Base-by-base conservation (phyloP, 1,140 invertebrate genomes). In the Helicoverpa armigera region DNA sequence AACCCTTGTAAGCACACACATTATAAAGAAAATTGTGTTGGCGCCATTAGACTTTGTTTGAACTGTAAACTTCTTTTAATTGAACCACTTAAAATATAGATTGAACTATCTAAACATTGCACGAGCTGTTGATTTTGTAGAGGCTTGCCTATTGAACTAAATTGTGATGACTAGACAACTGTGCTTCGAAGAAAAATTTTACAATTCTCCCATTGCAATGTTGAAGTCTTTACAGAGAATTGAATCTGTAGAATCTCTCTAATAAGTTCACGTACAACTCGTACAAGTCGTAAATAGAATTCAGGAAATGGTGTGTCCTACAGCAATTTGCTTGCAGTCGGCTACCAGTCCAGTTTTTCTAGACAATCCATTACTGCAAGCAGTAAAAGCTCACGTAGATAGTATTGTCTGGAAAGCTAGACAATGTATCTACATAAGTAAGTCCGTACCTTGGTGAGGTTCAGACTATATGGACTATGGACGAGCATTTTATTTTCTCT, bases 281-380 rank as follows among this genome's bases (percentile, higher is more conserved):
- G n/a, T n/a, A 10, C 35, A n/a, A 70, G 11, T 51, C 5, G 18
- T 70, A 53, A 70, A 70, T 53, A 11, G 48, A 14, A 13, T 51
- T 31, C 50, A 53, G 53, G 53, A 73, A 73, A 56, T 73, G 31
- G 53, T 13, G 10, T 56, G 53, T 73, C 53, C 31, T 56, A 72
- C 1, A n/a, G 69, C 69, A 72, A 54, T 72, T 72, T 72, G 23
- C 50, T 72, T 54, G 69, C 69, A 72, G 69, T 31, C 69, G 50
- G 9, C 63, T 13, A 43, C 4, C 56, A 69, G 43, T 69, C 65
- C 50, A 69, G 65, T 69, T 50, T 69, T 69, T 69, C 43, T 16
- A 69, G 65, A 69, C 65, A 69, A 69, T 69, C 16, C 65, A 50
- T 69, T 69, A 50, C 65, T 50, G 43, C 16, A 23, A 10, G n/a